Percentiles rank a stretch among this genome's conserved stretches.
Evolutionary conservation across 2,797 vertebrate species (phyloP).

Genomic region (Amazonetta brasiliensis): DNA sequence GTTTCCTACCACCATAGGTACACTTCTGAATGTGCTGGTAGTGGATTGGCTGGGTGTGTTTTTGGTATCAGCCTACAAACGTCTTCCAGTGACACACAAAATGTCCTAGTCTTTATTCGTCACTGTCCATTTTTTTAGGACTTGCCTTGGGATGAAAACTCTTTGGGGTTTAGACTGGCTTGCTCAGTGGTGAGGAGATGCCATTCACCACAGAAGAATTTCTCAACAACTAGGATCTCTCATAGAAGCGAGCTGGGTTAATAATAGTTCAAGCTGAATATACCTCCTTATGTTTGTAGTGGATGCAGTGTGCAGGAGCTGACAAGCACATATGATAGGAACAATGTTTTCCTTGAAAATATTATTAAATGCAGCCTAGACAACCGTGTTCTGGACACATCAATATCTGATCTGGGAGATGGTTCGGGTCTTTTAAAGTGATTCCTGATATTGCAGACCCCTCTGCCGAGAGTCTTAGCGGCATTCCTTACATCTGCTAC

Average conservation of each 20-base stretch:
- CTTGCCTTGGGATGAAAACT: background rate
- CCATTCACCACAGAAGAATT: background rate
- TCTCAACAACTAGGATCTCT: background rate
- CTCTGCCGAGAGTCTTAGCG: background rate
- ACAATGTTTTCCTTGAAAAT: background rate
- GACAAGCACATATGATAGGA: background rate
- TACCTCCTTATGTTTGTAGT: background rate
- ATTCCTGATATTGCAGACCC: constrained; percentile 3
- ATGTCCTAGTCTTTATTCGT: background rate
- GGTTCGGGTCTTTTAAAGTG: background rate
- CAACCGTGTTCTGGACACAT: background rate
- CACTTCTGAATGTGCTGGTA: background rate
- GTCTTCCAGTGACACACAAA: background rate
- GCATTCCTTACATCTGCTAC: background rate
- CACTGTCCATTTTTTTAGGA: background rate
- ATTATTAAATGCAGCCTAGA: background rate
- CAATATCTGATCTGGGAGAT: background rate
- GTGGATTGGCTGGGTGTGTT: background rate
- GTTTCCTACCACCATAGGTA: background rate
- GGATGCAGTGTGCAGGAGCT: background rate
- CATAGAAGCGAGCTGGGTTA: background rate
- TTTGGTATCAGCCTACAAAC: background rate
- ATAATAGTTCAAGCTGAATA: background rate
- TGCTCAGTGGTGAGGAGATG: background rate
- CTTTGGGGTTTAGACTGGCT: background rate